Base-by-base conservation (phyloP, 2,113 vertebrate genomes). In the Prunella himalayana region DNA sequence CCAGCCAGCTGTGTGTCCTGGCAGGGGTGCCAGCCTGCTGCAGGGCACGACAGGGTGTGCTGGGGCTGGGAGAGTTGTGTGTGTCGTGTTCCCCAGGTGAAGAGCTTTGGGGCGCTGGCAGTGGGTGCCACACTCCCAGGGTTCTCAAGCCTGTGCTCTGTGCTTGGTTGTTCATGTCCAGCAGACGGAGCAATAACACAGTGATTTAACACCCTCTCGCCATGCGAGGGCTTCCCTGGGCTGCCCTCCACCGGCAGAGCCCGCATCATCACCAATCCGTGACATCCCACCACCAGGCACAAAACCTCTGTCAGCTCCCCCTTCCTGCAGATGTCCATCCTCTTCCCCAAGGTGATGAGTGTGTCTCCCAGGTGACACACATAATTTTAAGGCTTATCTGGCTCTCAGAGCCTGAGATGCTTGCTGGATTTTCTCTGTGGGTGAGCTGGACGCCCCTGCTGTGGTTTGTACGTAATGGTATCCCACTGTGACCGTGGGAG, bases 251-350 rank as follows among this genome's bases (percentile, higher is more conserved):
- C 2, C 1, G 77, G 21, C 65, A 53, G 31, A 54, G 9, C 23
- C 21, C 1, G 4, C 15, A 19, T 16, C 68, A 37, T 69, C 18
- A 6, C 28, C 57, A 15, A 15, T 14, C 39, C 0, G 0, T 8
- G 16, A 45, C 33, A 64, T 18, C 49, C 25, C 2, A 5, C 8
- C 20, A 51, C 25, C 24, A 25, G 65, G 53, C 22, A 44, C 24
- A 25, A 11, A 76, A 64, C 25, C 10, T 21, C 27, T 0, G 1
- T 41, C 37, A 84, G 14, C 37, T 91, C 24, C 59, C 72, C 9
- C 54, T 80, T 85, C 33, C 41, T 80, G 37, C 7, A 20, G 19
- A 22, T n/a, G 45, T 13, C n/a, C 47, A 17, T 72, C 16, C n/a
- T 82, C 41, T 76, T 86, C 54, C n/a, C 81, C 11, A 3, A 50